A percentile compares a stretch with the other conserved stretches of the same genome.
Evolutionary conservation across 2,797 vertebrate species (phyloP).

Genomic region (Intellagama lesueurii): DNA sequence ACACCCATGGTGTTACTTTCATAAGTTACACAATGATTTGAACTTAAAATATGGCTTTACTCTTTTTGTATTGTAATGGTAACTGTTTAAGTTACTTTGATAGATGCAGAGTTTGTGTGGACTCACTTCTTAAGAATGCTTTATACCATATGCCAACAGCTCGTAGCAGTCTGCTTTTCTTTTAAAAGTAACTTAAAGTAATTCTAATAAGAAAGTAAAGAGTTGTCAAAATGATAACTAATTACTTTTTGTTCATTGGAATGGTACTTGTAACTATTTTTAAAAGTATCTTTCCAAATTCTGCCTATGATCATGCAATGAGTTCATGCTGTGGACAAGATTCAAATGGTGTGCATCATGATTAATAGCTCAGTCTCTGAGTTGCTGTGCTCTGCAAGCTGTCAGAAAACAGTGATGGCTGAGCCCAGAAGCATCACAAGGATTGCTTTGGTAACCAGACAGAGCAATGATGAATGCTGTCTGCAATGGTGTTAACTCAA

Average conservation of each 20-base stretch:
- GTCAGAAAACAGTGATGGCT: neutral
- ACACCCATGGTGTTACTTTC: no score
- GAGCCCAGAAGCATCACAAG: neutral
- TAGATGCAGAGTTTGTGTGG: neutral
- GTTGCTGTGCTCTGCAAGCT: neutral
- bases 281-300: neutral
- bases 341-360: no score
- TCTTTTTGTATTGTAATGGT: neutral
- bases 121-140: neutral
- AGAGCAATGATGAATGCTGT: fast-evolving
- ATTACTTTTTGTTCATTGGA: neutral
- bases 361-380: neutral
- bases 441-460: neutral
- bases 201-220: neutral
- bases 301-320: neutral
- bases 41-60: neutral
- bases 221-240: neutral
- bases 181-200: neutral
- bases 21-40: no score
- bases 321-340: neutral
- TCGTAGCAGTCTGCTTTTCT: neutral
- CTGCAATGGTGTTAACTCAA: neutral
- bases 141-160: neutral
- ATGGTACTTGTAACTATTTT: neutral
- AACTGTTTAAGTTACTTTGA: neutral